Conservation (phyloP, 2,888 invertebrate species). For the Zele albiditarsus region DNA sequence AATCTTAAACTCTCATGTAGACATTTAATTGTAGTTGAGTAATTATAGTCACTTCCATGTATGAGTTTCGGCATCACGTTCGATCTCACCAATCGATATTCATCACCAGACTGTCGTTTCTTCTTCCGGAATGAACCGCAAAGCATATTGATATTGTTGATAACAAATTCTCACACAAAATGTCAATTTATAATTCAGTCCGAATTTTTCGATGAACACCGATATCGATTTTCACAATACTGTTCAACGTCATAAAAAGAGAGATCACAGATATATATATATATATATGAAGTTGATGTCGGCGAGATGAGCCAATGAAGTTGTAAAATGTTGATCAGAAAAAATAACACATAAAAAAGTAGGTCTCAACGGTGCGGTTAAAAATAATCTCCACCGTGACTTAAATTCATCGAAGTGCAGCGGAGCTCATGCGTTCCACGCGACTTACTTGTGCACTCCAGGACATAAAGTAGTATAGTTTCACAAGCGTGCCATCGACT, state of each 20-base stretch:
- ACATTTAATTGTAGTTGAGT: slow-evolving; percentile 49
- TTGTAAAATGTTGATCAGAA: neutral
- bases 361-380: slow-evolving; percentile 27
- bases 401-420: slow-evolving; percentile 41
- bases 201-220: no score
- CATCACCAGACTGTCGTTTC: slow-evolving; percentile 60
- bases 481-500: slow-evolving; percentile 34
- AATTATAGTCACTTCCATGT: slow-evolving; percentile 54
- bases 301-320: neutral
- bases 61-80: slow-evolving; percentile 58
- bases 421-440: slow-evolving; percentile 23
- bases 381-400: slow-evolving; percentile 42
- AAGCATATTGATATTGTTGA: slow-evolving; percentile 55
- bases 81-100: slow-evolving; percentile 65
- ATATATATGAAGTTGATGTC: neutral
- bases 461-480: slow-evolving; percentile 15
- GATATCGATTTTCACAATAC: neutral
- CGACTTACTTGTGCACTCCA: slow-evolving; percentile 30
- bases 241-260: neutral
- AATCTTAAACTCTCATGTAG: slow-evolving; percentile 49
- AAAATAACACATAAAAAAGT: slow-evolving; percentile 10
- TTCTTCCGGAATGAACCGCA: slow-evolving; percentile 66
- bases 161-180: neutral
- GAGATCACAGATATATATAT: neutral
- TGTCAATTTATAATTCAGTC: no score